These are phyloP conservation scores for Atta colombica DNA, from an alignment of 1,140 invertebrate genomes.

Conservation along the genomic window DNA sequence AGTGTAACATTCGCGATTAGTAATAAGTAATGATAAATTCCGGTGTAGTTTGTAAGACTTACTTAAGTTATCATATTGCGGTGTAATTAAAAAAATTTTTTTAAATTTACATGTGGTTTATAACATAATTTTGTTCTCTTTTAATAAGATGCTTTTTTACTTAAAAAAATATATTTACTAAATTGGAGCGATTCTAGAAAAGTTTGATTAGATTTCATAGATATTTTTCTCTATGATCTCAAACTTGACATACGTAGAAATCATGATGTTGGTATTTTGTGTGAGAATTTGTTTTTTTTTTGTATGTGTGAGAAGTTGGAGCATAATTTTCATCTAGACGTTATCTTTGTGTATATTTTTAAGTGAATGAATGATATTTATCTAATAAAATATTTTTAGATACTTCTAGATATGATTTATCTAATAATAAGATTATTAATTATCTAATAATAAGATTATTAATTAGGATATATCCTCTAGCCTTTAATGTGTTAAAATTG, in stretches of 20 bases:
- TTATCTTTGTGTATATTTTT: neutral
- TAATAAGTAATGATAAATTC: neutral
- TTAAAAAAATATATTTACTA: neutral
- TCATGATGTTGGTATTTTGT: neutral
- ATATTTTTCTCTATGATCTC: constrained; percentile 11
- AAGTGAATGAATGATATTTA: neutral
- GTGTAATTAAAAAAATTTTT: constrained; percentile 12
- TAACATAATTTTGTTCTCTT: neutral
- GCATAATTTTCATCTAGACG: neutral
- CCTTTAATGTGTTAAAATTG: too few species aligned
- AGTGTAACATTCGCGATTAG: neutral
- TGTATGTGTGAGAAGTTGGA: neutral
- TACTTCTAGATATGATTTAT: too few species aligned
- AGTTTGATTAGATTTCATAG: constrained; percentile 33
- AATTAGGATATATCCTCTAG: neutral
- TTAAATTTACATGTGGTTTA: neutral
- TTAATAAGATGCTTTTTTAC: neutral
- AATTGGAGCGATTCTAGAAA: constrained; percentile 10
- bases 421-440: neutral
- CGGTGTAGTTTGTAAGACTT: neutral
- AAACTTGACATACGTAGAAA: constrained; percentile 26
- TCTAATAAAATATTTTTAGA: neutral
- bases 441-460: neutral
- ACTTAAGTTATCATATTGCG: constrained; percentile 12
- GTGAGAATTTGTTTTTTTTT: neutral